Percentiles rank a stretch among this genome's conserved stretches.
Evolutionary conservation across 2,113 vertebrate genomes (phyloP).

Genomic region (Urocynchramus pylzowi): DNA sequence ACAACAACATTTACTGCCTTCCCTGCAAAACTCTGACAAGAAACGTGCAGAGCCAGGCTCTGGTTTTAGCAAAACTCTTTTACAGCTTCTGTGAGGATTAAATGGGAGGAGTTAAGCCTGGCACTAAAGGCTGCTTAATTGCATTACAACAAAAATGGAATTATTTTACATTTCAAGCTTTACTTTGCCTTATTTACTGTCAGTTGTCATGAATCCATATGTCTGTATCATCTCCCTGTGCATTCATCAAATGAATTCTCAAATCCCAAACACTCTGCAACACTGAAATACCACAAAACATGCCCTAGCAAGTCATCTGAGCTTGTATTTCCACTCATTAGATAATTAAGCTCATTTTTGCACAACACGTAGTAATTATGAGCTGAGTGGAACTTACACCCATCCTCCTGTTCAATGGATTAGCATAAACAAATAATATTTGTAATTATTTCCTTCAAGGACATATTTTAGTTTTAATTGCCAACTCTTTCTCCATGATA

Average conservation of each 20-base stretch:
- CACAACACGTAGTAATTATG: neutral
- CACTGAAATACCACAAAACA: neutral
- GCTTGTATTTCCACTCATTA: neutral
- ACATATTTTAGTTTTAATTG: neutral
- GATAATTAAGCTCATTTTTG: neutral
- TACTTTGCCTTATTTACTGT: neutral
- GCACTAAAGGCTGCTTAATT: neutral
- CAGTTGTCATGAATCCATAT: neutral
- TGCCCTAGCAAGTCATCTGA: neutral
- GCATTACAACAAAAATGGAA: neutral
- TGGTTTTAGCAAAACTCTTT: neutral
- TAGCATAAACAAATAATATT: neutral
- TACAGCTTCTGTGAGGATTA: neutral
- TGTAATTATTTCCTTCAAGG: neutral
- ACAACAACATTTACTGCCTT: neutral
- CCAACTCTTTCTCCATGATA: neutral
- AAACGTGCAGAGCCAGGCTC: neutral
- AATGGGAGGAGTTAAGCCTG: neutral
- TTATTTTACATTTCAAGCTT: neutral
- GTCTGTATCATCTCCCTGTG: neutral
- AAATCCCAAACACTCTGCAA: neutral
- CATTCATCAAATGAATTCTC: neutral
- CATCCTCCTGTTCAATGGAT: neutral
- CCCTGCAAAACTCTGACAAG: neutral
- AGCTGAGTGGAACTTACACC: neutral